A percentile compares a stretch with the other conserved stretches of the same genome.
Conservation (phyloP, 2,113 vertebrate species). For the Prietella phreatophila region DNA sequence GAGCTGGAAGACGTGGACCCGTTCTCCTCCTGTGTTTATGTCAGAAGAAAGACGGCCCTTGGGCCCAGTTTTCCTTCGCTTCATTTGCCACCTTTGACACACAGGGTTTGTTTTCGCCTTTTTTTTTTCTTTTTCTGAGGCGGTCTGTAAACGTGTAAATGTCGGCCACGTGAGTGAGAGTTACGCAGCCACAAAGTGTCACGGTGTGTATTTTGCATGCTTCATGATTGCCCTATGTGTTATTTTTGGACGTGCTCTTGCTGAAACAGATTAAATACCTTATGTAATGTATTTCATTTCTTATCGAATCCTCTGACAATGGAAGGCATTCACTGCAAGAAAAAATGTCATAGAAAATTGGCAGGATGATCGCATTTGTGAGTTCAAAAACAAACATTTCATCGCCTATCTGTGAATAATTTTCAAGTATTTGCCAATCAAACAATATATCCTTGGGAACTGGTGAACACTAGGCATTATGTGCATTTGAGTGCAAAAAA, state of each 20-base stretch:
- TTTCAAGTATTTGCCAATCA: not conserved
- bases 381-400: not conserved
- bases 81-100: not conserved
- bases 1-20: constrained; percentile 24
- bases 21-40: constrained; percentile 32
- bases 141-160: not conserved
- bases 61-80: not conserved
- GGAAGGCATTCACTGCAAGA: not conserved
- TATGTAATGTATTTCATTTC: constrained; percentile 4
- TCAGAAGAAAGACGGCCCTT: not conserved
- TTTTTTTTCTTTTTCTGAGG: not conserved
- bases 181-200: constrained; percentile 13
- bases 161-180: not conserved
- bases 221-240: not conserved
- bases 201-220: not conserved
- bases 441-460: not conserved
- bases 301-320: not conserved
- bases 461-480: too few relatives aligned
- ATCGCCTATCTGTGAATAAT: not conserved
- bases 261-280: not conserved
- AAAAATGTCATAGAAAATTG: not conserved
- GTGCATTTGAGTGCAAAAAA: not conserved
- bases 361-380: not conserved
- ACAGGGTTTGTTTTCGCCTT: not conserved
- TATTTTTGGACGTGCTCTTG: not conserved